A percentile compares a stretch with the other conserved stretches of the same genome.
phyloP scores from a whole-genome alignment of 2,888 invertebrate species.

The Plagodis dolabraria region DNA sequence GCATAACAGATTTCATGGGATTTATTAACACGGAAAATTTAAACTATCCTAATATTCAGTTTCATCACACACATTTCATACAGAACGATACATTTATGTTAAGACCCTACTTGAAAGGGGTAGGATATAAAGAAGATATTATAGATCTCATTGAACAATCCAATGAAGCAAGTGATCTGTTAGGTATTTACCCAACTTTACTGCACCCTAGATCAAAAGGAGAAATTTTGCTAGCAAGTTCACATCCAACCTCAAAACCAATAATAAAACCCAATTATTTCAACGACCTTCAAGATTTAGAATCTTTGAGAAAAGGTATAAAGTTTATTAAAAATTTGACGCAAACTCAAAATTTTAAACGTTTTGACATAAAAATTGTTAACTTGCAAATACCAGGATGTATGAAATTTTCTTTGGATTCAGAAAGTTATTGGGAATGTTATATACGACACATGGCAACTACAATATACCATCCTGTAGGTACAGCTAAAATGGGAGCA shows the following conservation, averaged over 20 bases:
- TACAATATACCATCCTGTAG: conserved; percentile 88
- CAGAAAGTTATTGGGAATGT: conserved; percentile 84
- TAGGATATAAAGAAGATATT: conserved; percentile 32
- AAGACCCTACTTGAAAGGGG: conserved; percentile 20
- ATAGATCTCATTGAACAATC: conserved; percentile 46
- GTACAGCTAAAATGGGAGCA: conserved; percentile 89
- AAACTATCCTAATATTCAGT: conserved; percentile 79
- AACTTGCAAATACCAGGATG: conserved; percentile 24
- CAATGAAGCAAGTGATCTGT: conserved; percentile 55
- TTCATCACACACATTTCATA: conserved; percentile 61
- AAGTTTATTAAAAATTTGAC: conserved; percentile 19
- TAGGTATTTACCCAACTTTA: conserved; percentile 67
- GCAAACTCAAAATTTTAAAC: conserved; percentile 21
- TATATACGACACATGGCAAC: conserved; percentile 80
- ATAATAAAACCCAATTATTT: conserved; percentile 29
- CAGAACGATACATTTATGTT: conserved; percentile 51
- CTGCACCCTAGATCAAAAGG: conserved; percentile 83
- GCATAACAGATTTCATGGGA: conserved; percentile 66
- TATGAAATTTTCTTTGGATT: conserved; percentile 43
- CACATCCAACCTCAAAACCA: conserved; percentile 14
- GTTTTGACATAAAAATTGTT: conserved; percentile 17
- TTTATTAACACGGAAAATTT: conserved; percentile 76
- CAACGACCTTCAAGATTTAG: conserved; percentile 28
- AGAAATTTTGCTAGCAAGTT: conserved; percentile 70
- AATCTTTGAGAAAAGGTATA: conserved; percentile 27